Conservation (phyloP, 2,888 invertebrate genomes). For the Tipula unca region DNA sequence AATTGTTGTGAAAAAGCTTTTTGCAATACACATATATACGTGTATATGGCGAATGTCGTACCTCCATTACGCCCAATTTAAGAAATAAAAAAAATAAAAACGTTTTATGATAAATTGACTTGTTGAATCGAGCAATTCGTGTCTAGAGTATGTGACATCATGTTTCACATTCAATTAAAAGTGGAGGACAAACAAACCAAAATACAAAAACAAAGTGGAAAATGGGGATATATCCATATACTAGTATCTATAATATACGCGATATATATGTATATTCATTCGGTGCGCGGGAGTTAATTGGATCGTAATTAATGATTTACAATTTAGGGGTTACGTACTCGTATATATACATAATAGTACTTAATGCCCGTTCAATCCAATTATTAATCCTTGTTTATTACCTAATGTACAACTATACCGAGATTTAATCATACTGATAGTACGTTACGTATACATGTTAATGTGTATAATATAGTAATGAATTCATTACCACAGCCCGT, state of each 20-base stretch:
- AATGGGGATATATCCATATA: not conserved
- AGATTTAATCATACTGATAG: not conserved
- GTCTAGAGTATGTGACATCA: not conserved
- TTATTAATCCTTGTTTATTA: not conserved
- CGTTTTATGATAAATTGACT: not conserved
- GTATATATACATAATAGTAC: not conserved
- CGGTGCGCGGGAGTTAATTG: not conserved
- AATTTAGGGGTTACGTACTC: not conserved
- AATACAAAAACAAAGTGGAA: not conserved
- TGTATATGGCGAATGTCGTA: not conserved
- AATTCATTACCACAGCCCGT: not conserved
- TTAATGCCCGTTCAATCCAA: not conserved
- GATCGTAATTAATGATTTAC: not conserved
- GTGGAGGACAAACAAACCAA: not conserved
- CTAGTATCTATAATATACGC: not conserved
- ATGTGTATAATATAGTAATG: too few species aligned
- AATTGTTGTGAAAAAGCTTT: not conserved
- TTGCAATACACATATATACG: not conserved
- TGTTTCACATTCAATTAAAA: not conserved
- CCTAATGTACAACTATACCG: not conserved
- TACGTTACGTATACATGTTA: not conserved
- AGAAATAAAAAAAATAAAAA: not conserved
- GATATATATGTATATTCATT: not conserved
- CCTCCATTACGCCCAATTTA: not conserved
- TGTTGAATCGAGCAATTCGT: conserved; percentile 3